A percentile compares a stretch with the other conserved stretches of the same genome.
Evolutionary conservation across 2,888 invertebrate species (phyloP).

Genomic region (Euzophera pinguis): DNA sequence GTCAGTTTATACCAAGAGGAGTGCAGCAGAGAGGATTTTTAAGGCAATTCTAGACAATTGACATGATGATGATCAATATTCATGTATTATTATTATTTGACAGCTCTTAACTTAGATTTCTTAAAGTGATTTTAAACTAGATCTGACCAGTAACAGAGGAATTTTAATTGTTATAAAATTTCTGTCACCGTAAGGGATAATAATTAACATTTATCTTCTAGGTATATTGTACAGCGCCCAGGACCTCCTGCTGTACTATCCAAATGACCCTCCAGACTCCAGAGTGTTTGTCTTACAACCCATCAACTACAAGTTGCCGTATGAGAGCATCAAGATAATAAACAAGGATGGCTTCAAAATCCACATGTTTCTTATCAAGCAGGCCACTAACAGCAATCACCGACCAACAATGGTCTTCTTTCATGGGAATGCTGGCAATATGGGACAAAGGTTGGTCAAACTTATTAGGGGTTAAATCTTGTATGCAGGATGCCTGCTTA

Average conservation of each 20-base stretch:
- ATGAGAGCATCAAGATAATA: slow-evolving; percentile 86
- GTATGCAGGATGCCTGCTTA: too few relatives aligned
- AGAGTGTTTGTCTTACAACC: slow-evolving; percentile 93
- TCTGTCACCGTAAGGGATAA: too few relatives aligned
- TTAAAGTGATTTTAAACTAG: too few relatives aligned
- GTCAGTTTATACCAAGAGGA: too few relatives aligned
- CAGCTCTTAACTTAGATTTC: too few relatives aligned
- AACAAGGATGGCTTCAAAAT: slow-evolving; percentile 88
- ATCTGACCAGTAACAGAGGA: too few relatives aligned
- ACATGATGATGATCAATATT: too few relatives aligned
- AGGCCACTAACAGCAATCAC: slow-evolving; percentile 83
- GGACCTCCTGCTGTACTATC: slow-evolving; percentile 92
- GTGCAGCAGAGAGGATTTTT: too few relatives aligned
- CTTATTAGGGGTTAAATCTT: not conserved
- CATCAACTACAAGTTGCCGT: slow-evolving; percentile 90
- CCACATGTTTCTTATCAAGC: slow-evolving; percentile 90
- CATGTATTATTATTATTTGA: too few relatives aligned
- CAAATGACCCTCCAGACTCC: slow-evolving; percentile 93
- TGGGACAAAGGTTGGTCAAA: slow-evolving; percentile 88
- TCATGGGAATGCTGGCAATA: slow-evolving; percentile 98
- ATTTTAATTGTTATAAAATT: too few relatives aligned
- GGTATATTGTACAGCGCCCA: slow-evolving; percentile 92
- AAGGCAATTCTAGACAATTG: too few relatives aligned
- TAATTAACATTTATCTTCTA: slow-evolving; percentile 42
- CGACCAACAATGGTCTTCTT: slow-evolving; percentile 93